Percentiles rank a stretch among this genome's conserved stretches.
These are phyloP conservation scores for Paramormyrops hopkinsi DNA, from an alignment of 2,797 vertebrate genomes.

Conservation along the genomic window DNA sequence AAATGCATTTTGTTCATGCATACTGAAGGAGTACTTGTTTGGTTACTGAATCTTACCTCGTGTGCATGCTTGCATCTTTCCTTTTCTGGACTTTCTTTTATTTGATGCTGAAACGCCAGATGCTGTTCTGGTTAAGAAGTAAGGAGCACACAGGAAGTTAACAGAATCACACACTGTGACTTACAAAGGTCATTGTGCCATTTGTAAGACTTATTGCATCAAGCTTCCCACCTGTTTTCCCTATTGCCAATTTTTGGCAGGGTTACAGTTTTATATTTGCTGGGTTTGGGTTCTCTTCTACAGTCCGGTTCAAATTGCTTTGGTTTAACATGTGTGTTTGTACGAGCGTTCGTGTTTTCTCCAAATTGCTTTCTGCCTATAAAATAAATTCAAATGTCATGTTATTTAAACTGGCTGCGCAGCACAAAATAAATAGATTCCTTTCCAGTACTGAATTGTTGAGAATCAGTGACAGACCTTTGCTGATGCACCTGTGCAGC, in stretches of 20 bases:
- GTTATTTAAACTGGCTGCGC: background rate
- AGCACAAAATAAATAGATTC: background rate
- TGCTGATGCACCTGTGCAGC: constrained; percentile 43
- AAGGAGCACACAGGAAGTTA: background rate
- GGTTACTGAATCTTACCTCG: constrained; percentile 1
- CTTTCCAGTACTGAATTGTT: background rate
- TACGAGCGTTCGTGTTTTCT: background rate
- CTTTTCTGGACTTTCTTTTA: constrained; percentile 8
- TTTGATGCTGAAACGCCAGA: background rate
- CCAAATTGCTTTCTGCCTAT: constrained; percentile 7
- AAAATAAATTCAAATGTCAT: background rate
- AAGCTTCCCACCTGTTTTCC: constrained; percentile 17
- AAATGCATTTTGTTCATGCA: background rate
- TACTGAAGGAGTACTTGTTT: background rate
- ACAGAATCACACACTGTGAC: background rate
- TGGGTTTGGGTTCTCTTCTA: background rate
- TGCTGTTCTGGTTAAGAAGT: background rate
- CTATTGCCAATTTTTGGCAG: constrained; percentile 21
- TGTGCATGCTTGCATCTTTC: background rate
- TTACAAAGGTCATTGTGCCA: background rate
- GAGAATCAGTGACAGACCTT: constrained; percentile 38
- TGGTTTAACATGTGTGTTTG: constrained; percentile 5
- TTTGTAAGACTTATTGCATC: background rate
- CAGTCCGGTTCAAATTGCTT: background rate
- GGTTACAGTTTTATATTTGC: background rate